phyloP scores from a whole-genome alignment of 2,888 invertebrate species.

The Dysmachus trigonus region DNA sequence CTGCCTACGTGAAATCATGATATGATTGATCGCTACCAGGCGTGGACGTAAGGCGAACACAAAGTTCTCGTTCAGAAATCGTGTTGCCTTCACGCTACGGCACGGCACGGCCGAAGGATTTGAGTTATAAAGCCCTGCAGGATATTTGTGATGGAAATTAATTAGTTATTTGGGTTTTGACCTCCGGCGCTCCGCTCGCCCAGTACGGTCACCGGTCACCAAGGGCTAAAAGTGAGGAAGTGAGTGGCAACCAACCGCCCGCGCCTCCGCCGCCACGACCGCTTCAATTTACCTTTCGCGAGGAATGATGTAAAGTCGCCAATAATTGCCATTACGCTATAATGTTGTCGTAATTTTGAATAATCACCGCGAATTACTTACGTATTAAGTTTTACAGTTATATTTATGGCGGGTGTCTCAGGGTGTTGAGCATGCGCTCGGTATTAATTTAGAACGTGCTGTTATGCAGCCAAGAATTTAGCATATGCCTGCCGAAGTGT shows the following conservation, averaged over 20 bases:
- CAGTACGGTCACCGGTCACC: background rate
- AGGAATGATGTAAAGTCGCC: background rate
- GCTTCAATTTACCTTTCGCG: slow-evolving; percentile 4
- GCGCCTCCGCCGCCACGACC: background rate
- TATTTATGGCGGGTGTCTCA: background rate
- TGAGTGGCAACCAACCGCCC: background rate
- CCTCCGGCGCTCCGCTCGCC: background rate
- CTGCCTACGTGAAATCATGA: slow-evolving; percentile 20
- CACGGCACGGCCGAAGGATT: background rate
- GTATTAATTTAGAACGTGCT: background rate
- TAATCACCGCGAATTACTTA: background rate
- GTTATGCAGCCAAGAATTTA: background rate
- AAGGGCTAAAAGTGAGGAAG: background rate
- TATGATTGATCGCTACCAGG: slow-evolving; percentile 20
- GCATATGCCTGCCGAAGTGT: background rate
- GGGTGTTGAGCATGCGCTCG: background rate
- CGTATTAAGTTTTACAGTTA: background rate
- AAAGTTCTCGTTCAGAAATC: background rate
- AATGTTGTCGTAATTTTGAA: slow-evolving; percentile 8
- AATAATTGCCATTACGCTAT: background rate
- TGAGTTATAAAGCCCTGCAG: slow-evolving; percentile 11
- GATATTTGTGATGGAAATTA: slow-evolving; percentile 26
- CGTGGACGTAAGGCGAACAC: background rate
- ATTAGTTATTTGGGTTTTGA: slow-evolving; percentile 9
- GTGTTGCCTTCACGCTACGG: background rate